These are phyloP conservation scores for Beroe forskalii DNA, from an alignment of 37 sponge, comb jelly and placozoan genomes.

Conservation along the genomic window DNA sequence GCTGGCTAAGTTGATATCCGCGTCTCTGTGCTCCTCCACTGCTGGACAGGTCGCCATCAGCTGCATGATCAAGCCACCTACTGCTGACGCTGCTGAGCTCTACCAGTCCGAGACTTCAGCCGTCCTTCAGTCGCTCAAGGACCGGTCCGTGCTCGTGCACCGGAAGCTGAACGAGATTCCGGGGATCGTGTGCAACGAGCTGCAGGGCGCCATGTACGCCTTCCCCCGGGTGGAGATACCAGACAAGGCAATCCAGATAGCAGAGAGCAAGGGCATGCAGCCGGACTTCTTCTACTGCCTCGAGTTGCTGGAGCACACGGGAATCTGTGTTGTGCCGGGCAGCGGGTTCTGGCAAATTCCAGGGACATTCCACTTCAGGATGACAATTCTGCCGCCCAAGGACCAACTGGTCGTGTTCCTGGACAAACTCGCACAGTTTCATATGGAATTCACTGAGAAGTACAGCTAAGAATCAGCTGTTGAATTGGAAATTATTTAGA, in stretches of 20 bases:
- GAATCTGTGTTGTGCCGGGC: slow-evolving; percentile 92
- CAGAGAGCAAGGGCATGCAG: slow-evolving; percentile 68
- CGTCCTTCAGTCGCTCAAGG: slow-evolving; percentile 69
- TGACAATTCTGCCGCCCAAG: slow-evolving; percentile 81
- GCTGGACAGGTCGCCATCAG: slow-evolving; percentile 78
- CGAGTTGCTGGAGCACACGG: slow-evolving; percentile 82
- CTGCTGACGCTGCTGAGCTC: slow-evolving; percentile 3
- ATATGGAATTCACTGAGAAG: slow-evolving; percentile 70
- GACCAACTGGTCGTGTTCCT: slow-evolving; percentile 73
- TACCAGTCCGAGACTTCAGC: slow-evolving; percentile 68
- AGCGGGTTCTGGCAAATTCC: slow-evolving; percentile 87
- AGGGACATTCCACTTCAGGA: slow-evolving; percentile 91
- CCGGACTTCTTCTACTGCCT: slow-evolving; percentile 91
- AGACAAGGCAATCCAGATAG: slow-evolving; percentile 72
- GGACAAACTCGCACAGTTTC: slow-evolving; percentile 74
- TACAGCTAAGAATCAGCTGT: too few species aligned
- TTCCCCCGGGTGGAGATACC: slow-evolving; percentile 88
- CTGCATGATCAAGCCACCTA: slow-evolving; percentile 65
- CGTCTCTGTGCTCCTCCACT: slow-evolving; percentile 79
- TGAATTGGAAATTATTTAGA: too few species aligned
- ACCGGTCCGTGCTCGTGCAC: slow-evolving; percentile 74
- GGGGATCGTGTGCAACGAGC: slow-evolving; percentile 80
- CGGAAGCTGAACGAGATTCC: slow-evolving; percentile 73
- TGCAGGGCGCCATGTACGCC: slow-evolving; percentile 98
- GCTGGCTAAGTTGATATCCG: slow-evolving; percentile 74